phyloP scores from a whole-genome alignment of 2,797 vertebrate genomes.

The Microctenopoma lineatum region DNA sequence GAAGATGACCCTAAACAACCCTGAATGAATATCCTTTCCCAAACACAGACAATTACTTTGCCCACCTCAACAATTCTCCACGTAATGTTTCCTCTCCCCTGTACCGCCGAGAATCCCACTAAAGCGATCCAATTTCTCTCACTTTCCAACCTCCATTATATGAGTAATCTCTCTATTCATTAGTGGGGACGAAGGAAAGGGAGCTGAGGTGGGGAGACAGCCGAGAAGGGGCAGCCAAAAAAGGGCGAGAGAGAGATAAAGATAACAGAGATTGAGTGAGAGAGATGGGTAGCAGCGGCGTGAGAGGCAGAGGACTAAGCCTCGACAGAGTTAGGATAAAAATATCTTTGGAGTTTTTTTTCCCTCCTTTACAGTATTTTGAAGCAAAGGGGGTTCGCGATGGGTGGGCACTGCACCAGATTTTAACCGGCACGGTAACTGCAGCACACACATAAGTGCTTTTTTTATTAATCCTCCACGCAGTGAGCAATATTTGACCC shows the following conservation, averaged over 20 bases:
- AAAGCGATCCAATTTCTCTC: conserved; percentile 44
- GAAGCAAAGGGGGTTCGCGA: conserved; percentile 24
- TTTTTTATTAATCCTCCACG: conserved; percentile 13
- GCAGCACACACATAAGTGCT: conserved; percentile 31
- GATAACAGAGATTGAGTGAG: conserved; percentile 28
- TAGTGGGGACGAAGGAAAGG: neutral
- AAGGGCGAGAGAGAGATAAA: conserved; percentile 13
- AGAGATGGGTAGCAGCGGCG: conserved; percentile 26
- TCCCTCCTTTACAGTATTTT: conserved; percentile 39
- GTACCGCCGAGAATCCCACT: conserved; percentile 32
- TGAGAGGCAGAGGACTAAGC: conserved; percentile 41
- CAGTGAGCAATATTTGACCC: neutral
- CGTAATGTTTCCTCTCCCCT: conserved; percentile 33
- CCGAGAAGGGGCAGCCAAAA: conserved; percentile 13
- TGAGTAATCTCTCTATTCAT: conserved; percentile 64
- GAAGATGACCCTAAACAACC: conserved; percentile 57
- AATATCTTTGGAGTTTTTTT: conserved; percentile 62
- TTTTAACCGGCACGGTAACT: conserved; percentile 36
- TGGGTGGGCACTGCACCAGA: conserved; percentile 38
- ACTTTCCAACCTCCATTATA: conserved; percentile 49
- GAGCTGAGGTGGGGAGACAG: conserved; percentile 14
- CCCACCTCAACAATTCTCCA: conserved; percentile 31
- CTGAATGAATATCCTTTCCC: conserved; percentile 25
- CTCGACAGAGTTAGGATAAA: conserved; percentile 59
- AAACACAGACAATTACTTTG: conserved; percentile 46